A percentile compares a stretch with the other conserved stretches of the same genome.
phyloP scores from a whole-genome alignment of 2,113 vertebrate genomes.

The Uropsilus gracilis region DNA sequence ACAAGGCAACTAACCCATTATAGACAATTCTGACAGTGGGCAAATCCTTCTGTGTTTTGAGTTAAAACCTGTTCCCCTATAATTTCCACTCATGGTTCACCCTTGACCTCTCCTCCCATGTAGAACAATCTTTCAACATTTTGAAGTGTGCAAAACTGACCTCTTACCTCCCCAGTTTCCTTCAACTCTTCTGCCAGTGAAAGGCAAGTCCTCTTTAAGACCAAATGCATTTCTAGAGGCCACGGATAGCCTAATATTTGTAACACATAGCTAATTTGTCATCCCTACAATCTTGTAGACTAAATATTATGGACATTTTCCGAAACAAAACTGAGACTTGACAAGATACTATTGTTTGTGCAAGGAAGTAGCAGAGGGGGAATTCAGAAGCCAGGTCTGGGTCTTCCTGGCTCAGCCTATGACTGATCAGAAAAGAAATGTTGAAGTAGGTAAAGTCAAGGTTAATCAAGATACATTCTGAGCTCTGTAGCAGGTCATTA shows the following conservation, averaged over 20 bases:
- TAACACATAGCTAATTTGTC: neutral
- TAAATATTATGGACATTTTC: neutral
- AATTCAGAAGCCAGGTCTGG: neutral
- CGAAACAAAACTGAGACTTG: neutral
- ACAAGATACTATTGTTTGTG: neutral
- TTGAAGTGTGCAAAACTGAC: neutral
- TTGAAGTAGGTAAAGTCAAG: neutral
- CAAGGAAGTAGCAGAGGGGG: neutral
- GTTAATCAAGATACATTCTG: neutral
- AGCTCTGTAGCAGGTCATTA: neutral
- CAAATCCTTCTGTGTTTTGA: neutral
- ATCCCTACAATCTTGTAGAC: neutral
- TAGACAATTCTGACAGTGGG: constrained; percentile 23
- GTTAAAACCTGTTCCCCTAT: neutral
- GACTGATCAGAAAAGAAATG: neutral
- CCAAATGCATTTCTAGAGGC: neutral
- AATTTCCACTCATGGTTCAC: neutral
- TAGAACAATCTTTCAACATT: neutral
- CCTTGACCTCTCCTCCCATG: neutral
- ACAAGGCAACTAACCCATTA: neutral
- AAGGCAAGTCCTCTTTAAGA: constrained; percentile 40
- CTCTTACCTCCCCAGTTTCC: neutral
- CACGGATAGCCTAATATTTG: neutral
- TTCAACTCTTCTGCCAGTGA: no score
- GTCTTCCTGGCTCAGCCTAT: neutral